phyloP scores from a whole-genome alignment of 1,140 invertebrate species.

The Brachionus rotundiformis region DNA sequence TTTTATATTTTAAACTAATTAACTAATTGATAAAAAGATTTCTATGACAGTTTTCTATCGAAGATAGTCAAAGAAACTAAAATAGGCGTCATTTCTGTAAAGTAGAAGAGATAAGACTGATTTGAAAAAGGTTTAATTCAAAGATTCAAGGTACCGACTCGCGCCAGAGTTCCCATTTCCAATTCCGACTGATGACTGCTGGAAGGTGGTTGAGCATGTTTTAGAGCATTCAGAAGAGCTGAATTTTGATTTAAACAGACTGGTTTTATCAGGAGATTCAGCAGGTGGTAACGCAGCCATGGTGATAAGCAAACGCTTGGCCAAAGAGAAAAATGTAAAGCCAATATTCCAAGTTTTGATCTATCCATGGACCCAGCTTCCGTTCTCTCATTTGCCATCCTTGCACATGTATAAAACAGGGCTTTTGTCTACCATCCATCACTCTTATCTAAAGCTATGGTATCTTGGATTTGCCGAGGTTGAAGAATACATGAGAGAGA shows the following conservation, averaged over 20 bases:
- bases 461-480: slow-evolving; percentile 10
- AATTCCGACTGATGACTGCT: background rate
- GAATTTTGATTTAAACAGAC: background rate
- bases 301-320: slow-evolving; percentile 10
- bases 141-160: background rate
- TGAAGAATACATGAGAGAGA: background rate
- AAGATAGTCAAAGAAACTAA: background rate
- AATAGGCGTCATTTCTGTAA: background rate
- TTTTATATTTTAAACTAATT: background rate
- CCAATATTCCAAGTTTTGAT: slow-evolving; percentile 25
- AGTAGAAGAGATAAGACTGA: background rate
- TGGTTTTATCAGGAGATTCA: slow-evolving; percentile 28
- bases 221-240: background rate
- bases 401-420: background rate
- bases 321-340: background rate
- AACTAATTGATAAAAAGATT: background rate
- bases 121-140: no score
- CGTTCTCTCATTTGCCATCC: background rate
- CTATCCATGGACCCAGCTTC: slow-evolving; percentile 40
- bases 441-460: background rate
- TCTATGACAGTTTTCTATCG: background rate
- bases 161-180: slow-evolving; percentile 47
- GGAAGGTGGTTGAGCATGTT: background rate
- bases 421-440: background rate
- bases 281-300: slow-evolving; percentile 16